Base-by-base conservation (phyloP, 2,888 invertebrate species). In the Ferdinandea cuprea region DNA sequence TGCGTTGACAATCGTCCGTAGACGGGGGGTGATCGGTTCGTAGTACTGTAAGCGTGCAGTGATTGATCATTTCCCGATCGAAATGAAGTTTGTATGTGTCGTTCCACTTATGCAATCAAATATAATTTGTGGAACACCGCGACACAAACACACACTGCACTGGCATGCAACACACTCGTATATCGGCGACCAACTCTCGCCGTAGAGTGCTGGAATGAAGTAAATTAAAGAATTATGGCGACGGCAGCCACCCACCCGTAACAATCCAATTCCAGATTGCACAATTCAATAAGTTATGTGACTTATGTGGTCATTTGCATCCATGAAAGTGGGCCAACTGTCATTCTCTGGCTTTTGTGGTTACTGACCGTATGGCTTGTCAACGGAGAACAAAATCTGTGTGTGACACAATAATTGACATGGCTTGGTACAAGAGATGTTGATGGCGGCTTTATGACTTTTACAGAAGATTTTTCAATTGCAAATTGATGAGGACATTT, bases 291-390 rank as follows among this genome's bases (percentile, higher is more conserved):
- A 72, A 83, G 68, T 83, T 77, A 72, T 83, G 83, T 83, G 77
- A 77, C 77, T 77, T 83, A 77, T 83, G 83, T 73, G 78, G 84
- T 79, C 69, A 84, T 84, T 78, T 78, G 84, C 73, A 84, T 84
- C 73, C 42, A 52, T 50, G 48, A 21, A 84, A 84, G 78, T 84
- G 78, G 84, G 78, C 63, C 84, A 84, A 69, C 84, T 84, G 84
- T 84, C 84, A 69, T 50, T 73, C 15, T 40, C 35, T 40, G 59
- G 42, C 44, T 58, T 35, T 74, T 73, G 84, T 40, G 69, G 78
- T 78, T 73, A 63, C 19, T 73, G 61, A 54, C 35, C 61, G 44
- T 30, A 17, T 42, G 56, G 71, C 19, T 58, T 21, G 83, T 63
- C 56, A 58, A 25, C 30, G 42, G 44, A 80, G 11, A 17, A 32